A percentile compares a stretch with the other conserved stretches of the same genome.
Conservation (phyloP, 2,888 invertebrate species). For the Brenthis ino region DNA sequence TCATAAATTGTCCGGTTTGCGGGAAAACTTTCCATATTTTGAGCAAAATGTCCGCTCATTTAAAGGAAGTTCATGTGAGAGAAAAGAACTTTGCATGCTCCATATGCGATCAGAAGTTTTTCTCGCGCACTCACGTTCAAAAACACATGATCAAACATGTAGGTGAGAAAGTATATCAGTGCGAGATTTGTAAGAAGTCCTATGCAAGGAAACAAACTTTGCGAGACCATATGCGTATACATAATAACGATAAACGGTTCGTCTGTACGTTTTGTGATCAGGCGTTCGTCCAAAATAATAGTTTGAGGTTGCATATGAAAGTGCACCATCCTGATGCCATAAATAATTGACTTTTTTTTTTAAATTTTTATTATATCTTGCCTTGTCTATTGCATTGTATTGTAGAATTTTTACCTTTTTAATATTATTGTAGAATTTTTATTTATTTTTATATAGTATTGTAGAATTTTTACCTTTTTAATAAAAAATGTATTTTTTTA, state of each 20-base stretch:
- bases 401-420: too few species aligned
- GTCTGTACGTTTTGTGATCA: slow-evolving; percentile 57
- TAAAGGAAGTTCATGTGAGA: slow-evolving; percentile 70
- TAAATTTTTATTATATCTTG: background rate
- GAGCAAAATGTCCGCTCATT: slow-evolving; percentile 65
- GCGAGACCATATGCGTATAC: slow-evolving; percentile 66
- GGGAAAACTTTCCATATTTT: slow-evolving; percentile 59
- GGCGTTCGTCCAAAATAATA: slow-evolving; percentile 60
- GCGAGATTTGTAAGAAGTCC: slow-evolving; percentile 74
- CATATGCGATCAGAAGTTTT: slow-evolving; percentile 77
- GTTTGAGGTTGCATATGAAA: slow-evolving; percentile 58
- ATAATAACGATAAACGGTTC: slow-evolving; percentile 57
- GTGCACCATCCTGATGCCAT: slow-evolving; percentile 54
- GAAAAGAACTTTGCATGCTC: slow-evolving; percentile 73
- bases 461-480: too few species aligned
- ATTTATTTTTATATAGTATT: too few species aligned
- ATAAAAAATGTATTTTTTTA: too few species aligned
- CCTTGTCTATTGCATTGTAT: background rate
- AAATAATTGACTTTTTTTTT: slow-evolving; percentile 27
- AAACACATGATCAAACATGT: slow-evolving; percentile 79
- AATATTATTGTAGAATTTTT: too few species aligned
- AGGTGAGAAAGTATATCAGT: slow-evolving; percentile 71
- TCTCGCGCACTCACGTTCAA: slow-evolving; percentile 73
- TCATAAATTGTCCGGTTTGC: slow-evolving; percentile 63
- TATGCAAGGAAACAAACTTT: slow-evolving; percentile 71